Evolutionary conservation across 1,140 invertebrate genomes (phyloP).

Genomic region (Batillaria attramentaria): DNA sequence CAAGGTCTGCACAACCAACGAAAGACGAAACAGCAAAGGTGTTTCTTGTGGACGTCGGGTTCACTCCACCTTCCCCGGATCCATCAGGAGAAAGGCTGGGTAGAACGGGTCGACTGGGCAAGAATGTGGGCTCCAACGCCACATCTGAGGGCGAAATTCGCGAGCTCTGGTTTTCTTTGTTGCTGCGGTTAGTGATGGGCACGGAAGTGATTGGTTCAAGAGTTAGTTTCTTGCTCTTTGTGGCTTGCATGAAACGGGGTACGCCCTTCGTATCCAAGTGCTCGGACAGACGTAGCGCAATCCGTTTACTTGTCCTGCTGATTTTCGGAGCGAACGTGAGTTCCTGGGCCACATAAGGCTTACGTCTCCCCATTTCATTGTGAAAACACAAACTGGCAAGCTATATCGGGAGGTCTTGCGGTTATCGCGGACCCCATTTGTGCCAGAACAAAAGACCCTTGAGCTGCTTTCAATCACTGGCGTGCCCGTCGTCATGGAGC

Average conservation of each 20-base stretch:
- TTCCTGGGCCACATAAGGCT: conserved; percentile 46
- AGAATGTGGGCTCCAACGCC: neutral
- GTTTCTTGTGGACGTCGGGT: too few species aligned
- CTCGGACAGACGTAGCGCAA: conserved; percentile 47
- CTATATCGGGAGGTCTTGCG: conserved; percentile 33
- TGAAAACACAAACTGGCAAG: conserved; percentile 22
- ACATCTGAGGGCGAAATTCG: neutral
- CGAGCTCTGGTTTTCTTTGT: neutral
- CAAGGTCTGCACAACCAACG: neutral
- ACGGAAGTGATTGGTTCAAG: conserved; percentile 37
- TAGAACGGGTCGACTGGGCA: neutral
- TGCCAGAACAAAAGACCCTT: conserved; percentile 28
- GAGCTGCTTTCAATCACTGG: conserved; percentile 24
- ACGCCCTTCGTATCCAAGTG: conserved; percentile 44
- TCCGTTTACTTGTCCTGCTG: conserved; percentile 59
- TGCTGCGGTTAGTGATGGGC: neutral
- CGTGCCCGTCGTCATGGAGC: conserved; percentile 41
- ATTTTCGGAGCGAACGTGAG: conserved; percentile 59
- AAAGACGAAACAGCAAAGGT: too few species aligned
- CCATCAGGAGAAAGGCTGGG: conserved; percentile 7
- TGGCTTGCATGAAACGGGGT: conserved; percentile 60
- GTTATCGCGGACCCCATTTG: conserved; percentile 33
- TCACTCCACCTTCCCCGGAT: too few species aligned
- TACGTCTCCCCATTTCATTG: conserved; percentile 59
- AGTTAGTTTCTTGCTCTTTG: conserved; percentile 43